Conservation (phyloP, 1,140 invertebrate species). For the Megalopta genalis region DNA sequence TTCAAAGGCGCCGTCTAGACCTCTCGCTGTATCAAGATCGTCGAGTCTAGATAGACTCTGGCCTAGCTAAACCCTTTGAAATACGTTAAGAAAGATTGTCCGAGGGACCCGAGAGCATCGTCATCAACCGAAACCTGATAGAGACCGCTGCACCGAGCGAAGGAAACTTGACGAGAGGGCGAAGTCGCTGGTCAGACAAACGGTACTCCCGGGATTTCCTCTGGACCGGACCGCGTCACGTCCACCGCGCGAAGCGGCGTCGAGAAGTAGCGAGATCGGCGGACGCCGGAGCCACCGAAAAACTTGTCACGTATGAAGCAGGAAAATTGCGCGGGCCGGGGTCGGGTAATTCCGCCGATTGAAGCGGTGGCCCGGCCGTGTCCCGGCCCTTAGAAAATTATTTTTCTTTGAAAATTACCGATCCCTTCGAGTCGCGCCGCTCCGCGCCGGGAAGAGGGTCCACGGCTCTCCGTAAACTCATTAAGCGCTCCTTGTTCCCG, state of each 20-base stretch:
- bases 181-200: no score
- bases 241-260: neutral
- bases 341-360: slow-evolving; percentile 48
- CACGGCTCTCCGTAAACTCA: slow-evolving; percentile 70
- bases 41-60: no score
- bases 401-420: slow-evolving; percentile 78
- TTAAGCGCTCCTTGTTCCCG: slow-evolving; percentile 76
- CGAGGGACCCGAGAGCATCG: no score
- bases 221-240: no score
- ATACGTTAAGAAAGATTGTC: no score
- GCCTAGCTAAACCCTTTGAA: no score
- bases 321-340: slow-evolving; percentile 27
- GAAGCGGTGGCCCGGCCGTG: slow-evolving; percentile 33
- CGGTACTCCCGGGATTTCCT: no score
- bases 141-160: no score
- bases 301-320: slow-evolving; percentile 22
- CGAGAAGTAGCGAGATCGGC: neutral
- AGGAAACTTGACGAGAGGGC: no score
- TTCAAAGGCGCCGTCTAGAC: no score
- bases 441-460: neutral
- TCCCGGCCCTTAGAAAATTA: slow-evolving; percentile 75
- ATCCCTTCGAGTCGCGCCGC: slow-evolving; percentile 59
- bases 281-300: neutral
- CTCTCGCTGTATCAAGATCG: no score
- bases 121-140: no score